These are phyloP conservation scores for Agrochola circellaris DNA, from an alignment of 2,888 invertebrate genomes.

Conservation along the genomic window DNA sequence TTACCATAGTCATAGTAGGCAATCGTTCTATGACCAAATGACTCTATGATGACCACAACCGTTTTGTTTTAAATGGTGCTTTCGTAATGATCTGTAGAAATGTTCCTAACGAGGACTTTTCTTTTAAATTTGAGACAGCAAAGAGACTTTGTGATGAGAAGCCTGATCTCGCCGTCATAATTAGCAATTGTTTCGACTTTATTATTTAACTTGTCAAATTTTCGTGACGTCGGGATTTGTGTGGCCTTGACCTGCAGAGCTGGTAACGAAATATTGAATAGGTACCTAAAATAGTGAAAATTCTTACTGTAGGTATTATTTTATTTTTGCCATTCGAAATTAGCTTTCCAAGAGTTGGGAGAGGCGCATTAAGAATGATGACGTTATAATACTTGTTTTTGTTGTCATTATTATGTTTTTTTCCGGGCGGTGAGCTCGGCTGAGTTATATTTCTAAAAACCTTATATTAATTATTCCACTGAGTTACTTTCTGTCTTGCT, in stretches of 20 bases:
- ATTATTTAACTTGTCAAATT: slow-evolving; percentile 52
- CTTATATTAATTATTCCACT: not conserved
- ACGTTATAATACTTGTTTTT: not conserved
- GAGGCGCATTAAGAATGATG: not conserved
- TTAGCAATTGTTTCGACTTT: slow-evolving; percentile 46
- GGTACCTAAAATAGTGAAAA: not conserved
- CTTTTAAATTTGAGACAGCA: not conserved
- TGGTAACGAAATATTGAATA: not conserved
- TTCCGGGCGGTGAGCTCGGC: not conserved
- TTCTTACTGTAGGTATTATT: not conserved
- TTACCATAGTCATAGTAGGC: not conserved
- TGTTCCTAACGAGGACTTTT: slow-evolving; percentile 18
- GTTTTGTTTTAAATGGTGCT: not conserved
- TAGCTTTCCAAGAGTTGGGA: not conserved
- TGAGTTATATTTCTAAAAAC: not conserved
- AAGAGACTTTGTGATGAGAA: slow-evolving; percentile 22
- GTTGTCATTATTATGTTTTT: not conserved
- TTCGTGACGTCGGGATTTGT: slow-evolving; percentile 34
- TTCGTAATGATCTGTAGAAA: slow-evolving; percentile 24
- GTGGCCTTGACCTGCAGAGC: slow-evolving; percentile 44
- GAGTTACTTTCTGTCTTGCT: not conserved
- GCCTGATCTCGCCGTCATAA: slow-evolving; percentile 28
- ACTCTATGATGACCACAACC: not conserved
- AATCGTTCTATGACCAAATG: not conserved
- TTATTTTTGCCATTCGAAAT: too few relatives aligned